A percentile compares a stretch with the other conserved stretches of the same genome.
These are phyloP conservation scores for Taenaris catops DNA, from an alignment of 2,888 invertebrate genomes.

Conservation along the genomic window DNA sequence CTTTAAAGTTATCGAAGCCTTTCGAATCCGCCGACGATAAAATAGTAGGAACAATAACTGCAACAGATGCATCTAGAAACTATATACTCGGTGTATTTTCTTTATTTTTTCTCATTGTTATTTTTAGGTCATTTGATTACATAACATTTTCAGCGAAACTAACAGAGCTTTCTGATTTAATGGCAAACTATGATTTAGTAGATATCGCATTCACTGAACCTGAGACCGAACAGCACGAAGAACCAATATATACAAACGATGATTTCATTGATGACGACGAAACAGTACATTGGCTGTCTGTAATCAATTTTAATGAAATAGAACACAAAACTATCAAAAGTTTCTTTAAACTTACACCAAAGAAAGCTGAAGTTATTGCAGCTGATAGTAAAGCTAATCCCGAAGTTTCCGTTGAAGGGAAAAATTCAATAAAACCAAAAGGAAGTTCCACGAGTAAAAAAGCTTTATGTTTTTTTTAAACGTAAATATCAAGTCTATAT, in stretches of 20 bases:
- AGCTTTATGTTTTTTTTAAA: no score
- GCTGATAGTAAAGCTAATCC: slow-evolving; percentile 2
- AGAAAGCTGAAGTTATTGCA: slow-evolving; percentile 16
- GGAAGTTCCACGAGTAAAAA: slow-evolving; percentile 2
- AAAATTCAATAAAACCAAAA: slow-evolving; percentile 10
- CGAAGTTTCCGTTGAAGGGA: slow-evolving; percentile 4
- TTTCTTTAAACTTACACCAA: slow-evolving; percentile 33
- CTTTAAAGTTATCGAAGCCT: slow-evolving; percentile 21
- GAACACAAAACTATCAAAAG: slow-evolving; percentile 31
- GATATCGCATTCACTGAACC: slow-evolving; percentile 35
- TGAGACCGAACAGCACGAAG: slow-evolving; percentile 22
- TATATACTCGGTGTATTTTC: slow-evolving; percentile 52
- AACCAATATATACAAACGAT: slow-evolving; percentile 21
- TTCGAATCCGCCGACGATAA: slow-evolving; percentile 33
- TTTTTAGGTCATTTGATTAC: slow-evolving; percentile 46
- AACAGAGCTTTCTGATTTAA: slow-evolving; percentile 50
- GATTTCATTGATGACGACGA: slow-evolving; percentile 26
- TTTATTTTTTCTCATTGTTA: slow-evolving; percentile 46
- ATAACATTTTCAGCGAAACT: slow-evolving; percentile 56
- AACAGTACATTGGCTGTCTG: slow-evolving; percentile 38
- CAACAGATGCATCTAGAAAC: slow-evolving; percentile 49
- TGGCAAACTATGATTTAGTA: slow-evolving; percentile 49
- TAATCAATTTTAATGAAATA: slow-evolving; percentile 33
- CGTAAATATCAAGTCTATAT: no score
- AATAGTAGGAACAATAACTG: slow-evolving; percentile 38